These are phyloP conservation scores for Bradysia coprophila DNA, from an alignment of 1,140 invertebrate species.

Conservation along the genomic window DNA sequence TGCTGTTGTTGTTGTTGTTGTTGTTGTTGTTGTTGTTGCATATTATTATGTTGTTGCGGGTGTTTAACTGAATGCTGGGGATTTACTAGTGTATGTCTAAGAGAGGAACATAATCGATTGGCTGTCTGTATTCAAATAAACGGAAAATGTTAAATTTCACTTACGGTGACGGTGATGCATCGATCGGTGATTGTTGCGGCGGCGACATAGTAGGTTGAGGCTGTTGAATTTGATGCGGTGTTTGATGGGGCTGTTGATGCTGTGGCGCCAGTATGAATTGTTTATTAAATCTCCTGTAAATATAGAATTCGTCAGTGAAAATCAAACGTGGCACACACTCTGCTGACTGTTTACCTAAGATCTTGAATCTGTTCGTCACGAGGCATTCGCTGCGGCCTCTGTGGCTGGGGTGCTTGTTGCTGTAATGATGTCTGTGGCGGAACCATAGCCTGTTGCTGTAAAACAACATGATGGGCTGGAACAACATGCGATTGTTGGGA, in stretches of 20 bases:
- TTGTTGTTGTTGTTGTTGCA: constrained; percentile 14
- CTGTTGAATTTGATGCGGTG: constrained; percentile 1
- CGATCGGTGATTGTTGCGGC: constrained; percentile 17
- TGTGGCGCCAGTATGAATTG: constrained; percentile 15
- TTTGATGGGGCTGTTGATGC: neutral
- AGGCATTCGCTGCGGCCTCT: constrained; percentile 14
- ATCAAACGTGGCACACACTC: no score
- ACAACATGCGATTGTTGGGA: neutral
- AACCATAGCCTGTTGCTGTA: constrained; percentile 1
- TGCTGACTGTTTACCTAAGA: no score
- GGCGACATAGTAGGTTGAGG: constrained; percentile 11
- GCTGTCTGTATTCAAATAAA: no score
- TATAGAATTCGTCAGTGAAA: no score
- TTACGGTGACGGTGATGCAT: constrained; percentile 14
- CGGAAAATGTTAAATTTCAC: no score
- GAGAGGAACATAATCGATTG: constrained; percentile 3
- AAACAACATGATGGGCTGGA: constrained; percentile 4
- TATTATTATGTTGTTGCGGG: constrained; percentile 19
- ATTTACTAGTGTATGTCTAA: constrained; percentile 15
- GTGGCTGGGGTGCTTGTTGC: constrained; percentile 12
- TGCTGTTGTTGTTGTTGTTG: constrained; percentile 12
- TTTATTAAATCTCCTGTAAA: constrained; percentile 17
- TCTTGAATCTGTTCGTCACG: constrained; percentile 19
- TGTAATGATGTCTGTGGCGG: constrained; percentile 12
- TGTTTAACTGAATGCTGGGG: constrained; percentile 26